Evolutionary conservation across 2,888 invertebrate species (phyloP).

Genomic region (Vandiemenella viatica): DNA sequence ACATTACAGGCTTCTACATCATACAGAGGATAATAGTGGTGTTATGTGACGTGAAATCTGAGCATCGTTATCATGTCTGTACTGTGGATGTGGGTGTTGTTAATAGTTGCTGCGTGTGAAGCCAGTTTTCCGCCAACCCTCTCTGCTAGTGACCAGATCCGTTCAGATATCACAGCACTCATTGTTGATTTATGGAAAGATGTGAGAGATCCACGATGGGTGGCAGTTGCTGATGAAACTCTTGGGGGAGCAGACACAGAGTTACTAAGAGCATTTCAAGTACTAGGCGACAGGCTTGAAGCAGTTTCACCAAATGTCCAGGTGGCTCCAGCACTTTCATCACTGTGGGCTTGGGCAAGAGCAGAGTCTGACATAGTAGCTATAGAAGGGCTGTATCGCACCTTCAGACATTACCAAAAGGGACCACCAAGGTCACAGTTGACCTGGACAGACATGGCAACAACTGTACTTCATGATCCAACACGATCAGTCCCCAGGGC

Average conservation of each 20-base stretch:
- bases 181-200: conserved; percentile 39
- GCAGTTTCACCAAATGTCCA: conserved; percentile 13
- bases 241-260: conserved; percentile 31
- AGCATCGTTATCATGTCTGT: neutral
- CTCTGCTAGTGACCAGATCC: conserved; percentile 24
- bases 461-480: conserved; percentile 47
- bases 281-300: conserved; percentile 38
- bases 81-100: neutral
- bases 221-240: conserved; percentile 11
- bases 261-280: conserved; percentile 40
- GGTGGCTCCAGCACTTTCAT: conserved; percentile 10
- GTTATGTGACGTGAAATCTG: too few species aligned
- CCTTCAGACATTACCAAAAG: conserved; percentile 44
- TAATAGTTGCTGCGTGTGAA: too few species aligned
- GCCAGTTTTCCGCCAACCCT: conserved; percentile 3
- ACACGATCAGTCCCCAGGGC: conserved; percentile 39
- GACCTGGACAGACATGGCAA: conserved; percentile 50
- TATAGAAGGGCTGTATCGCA: conserved; percentile 49
- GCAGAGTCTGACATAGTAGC: conserved; percentile 42
- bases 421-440: conserved; percentile 27
- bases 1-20: too few species aligned
- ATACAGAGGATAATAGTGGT: too few species aligned
- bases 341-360: conserved; percentile 45
- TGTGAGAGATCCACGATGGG: conserved; percentile 28
- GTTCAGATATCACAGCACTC: conserved; percentile 40